Evolutionary conservation across 2,113 vertebrate species (phyloP).

Genomic region (Apodemus speciosus): DNA sequence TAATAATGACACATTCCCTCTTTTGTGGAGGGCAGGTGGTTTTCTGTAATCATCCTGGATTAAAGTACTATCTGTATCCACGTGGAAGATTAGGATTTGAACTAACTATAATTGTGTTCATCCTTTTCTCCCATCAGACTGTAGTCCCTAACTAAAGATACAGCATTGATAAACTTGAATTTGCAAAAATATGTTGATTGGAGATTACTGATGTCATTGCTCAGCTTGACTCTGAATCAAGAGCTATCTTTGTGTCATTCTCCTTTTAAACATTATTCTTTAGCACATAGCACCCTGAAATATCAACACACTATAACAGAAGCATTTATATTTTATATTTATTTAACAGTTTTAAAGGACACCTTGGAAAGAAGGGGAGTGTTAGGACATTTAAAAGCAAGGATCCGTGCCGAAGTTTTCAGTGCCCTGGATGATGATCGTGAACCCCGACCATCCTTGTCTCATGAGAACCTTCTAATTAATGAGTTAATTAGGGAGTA

Average conservation of each 20-base stretch:
- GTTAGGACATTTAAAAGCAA: conserved; percentile 91
- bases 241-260: conserved; percentile 3
- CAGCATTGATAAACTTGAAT: neutral
- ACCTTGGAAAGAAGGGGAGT: conserved; percentile 93
- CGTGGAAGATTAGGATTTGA: neutral
- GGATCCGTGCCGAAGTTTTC: conserved; percentile 95
- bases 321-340: conserved; percentile 46
- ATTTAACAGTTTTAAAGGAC: conserved; percentile 90
- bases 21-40: neutral
- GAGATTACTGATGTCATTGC: neutral
- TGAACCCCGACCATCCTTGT: conserved; percentile 87
- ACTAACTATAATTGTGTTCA: neutral
- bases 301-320: neutral
- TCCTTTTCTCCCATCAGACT: neutral
- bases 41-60: neutral
- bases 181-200: neutral
- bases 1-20: neutral
- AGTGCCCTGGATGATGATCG: conserved; percentile 90
- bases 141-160: neutral
- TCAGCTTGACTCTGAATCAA: neutral
- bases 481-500: conserved; percentile 97
- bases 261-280: conserved; percentile 33
- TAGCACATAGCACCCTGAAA: neutral
- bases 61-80: neutral
- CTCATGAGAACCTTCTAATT: conserved; percentile 94